Percentiles rank a stretch among this genome's conserved stretches.
Evolutionary conservation across 92 coral and sea anemone genomes (phyloP).

Genomic region (Paramuricea clavata): DNA sequence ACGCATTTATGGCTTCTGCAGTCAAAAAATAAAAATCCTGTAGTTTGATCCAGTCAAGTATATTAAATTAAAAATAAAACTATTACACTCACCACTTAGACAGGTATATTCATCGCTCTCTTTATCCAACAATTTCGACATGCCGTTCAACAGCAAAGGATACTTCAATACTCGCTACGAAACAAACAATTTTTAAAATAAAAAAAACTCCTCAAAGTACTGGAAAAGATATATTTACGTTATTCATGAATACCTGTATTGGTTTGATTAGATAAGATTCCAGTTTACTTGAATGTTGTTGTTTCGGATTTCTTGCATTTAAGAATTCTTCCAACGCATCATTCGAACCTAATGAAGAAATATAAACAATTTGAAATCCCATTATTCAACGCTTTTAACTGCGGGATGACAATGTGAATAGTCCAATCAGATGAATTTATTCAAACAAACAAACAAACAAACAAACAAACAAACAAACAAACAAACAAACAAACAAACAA

Average conservation of each 20-base stretch:
- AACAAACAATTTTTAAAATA: background rate
- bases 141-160: slow-evolving; percentile 88
- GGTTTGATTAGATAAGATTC: slow-evolving; percentile 97
- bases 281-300: slow-evolving; percentile 97
- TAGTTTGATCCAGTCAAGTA: no score
- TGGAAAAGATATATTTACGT: no score
- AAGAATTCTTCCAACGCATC: slow-evolving; percentile 88
- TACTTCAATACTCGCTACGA: slow-evolving; percentile 90
- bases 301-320: slow-evolving; percentile 97
- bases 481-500: no score
- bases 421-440: no score
- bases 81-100: slow-evolving; percentile 74
- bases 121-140: slow-evolving; percentile 80
- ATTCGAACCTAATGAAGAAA: slow-evolving; percentile 72
- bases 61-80: no score
- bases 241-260: slow-evolving; percentile 77
- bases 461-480: no score
- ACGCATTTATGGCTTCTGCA: slow-evolving; percentile 91
- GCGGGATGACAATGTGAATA: no score
- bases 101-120: slow-evolving; percentile 83
- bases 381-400: no score
- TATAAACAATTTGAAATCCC: no score
- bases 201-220: no score
- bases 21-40: background rate
- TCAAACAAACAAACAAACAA: no score